Base-by-base conservation (phyloP, 1,140 invertebrate genomes). In the Trinorchestia longiramus region DNA sequence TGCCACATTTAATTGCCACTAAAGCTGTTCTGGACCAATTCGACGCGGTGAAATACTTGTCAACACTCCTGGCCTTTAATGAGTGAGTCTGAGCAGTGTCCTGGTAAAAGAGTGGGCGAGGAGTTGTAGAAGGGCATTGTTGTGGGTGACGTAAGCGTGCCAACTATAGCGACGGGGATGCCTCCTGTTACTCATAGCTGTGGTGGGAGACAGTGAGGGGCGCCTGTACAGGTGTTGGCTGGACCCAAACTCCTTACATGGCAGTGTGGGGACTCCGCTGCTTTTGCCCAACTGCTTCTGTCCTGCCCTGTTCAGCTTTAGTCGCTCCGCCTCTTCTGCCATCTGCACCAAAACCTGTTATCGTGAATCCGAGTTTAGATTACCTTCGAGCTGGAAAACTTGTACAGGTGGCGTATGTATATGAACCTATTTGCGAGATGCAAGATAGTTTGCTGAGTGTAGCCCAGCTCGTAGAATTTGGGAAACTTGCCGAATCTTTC, bases 211-310 rank as follows among this genome's bases (percentile, higher is more conserved):
- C 8, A 87, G 87, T 8, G 47, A 53, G 47, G 47, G 6, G 47
- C 41, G 88, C 15, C 6, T 3, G 43, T 15, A 43, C 88, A 90
- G 88, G 88, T 90, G 88, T 90, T 90, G 88, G 88, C 88, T 90
- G 88, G 88, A 90, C 88, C 41, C 88, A 36, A 90, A 90, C 88
- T 41, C 88, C 88, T 90, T 90, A 90, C 88, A 90, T 90, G 88
- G 88, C 11, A 1, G 11, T 42, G 88, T 41, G 3, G 88, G 88
- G n/a, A 90, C 88, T 8, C 40, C 87, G 41, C 36, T 6, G 87
- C 43, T 42, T 43, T 28, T 11, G 28, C n/a, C 88, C 88, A 90
- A 90, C 88, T 90, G 88, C 88, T 42, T 36, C 88, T 90, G 41
- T 90, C 88, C 88, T 90, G 88, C 88, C 88, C 3, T 90, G 43